Percentiles rank a stretch among this genome's conserved stretches.
Conservation (phyloP, 2,113 vertebrate species). For the Lathamus discolor region DNA sequence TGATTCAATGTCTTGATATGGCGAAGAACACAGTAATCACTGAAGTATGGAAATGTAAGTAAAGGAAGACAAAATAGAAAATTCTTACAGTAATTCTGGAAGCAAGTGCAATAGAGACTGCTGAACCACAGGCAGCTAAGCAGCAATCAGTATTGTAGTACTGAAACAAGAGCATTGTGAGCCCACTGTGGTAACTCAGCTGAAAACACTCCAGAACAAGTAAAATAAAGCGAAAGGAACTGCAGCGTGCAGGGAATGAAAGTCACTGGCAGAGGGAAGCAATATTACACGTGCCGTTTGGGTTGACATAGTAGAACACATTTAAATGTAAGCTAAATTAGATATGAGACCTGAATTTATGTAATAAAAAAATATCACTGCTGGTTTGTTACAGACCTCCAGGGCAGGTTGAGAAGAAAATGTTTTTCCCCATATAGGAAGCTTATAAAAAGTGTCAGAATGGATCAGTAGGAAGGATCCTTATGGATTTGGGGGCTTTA, state of each 20-base stretch:
- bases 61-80: not conserved
- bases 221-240: not conserved
- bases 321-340: not conserved
- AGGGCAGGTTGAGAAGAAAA: not conserved
- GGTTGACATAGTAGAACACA: not conserved
- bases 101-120: not conserved
- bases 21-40: fast-evolving
- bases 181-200: not conserved
- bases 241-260: not conserved
- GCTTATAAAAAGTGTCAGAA: not conserved
- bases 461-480: not conserved
- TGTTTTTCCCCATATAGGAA: not conserved
- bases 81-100: not conserved
- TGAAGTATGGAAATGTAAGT: not conserved
- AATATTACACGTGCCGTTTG: not conserved
- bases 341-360: not conserved
- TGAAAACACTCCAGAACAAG: not conserved
- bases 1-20: not conserved
- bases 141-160: not conserved
- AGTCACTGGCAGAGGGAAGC: not conserved
- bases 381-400: not conserved
- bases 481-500: not conserved
- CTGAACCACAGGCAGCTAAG: not conserved
- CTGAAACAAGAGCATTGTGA: not conserved
- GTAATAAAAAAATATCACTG: not conserved